Conservation (phyloP, 2,797 vertebrate genomes). For the Nyctibius grandis region DNA sequence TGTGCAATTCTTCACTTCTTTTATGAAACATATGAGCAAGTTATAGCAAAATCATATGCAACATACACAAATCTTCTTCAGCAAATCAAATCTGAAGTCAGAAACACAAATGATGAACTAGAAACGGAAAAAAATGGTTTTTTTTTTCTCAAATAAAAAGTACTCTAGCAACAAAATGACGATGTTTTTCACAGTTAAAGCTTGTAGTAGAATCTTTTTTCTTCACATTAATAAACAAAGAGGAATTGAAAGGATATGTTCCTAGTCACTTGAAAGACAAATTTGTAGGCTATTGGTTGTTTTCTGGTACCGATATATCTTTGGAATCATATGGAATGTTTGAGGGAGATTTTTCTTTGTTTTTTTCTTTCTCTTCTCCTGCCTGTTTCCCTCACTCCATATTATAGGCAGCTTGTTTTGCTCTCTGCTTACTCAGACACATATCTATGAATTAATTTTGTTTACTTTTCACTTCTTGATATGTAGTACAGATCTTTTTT, state of each 20-base stretch:
- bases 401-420: background rate
- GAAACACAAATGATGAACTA: background rate
- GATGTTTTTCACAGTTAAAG: background rate
- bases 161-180: background rate
- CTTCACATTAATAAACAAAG: background rate
- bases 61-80: background rate
- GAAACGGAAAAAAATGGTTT: background rate
- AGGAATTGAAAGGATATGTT: background rate
- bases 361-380: background rate
- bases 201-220: background rate
- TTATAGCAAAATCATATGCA: background rate
- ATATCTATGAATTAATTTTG: background rate
- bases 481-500: background rate
- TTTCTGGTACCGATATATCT: background rate
- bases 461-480: background rate
- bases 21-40: background rate
- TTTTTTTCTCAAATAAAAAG: background rate
- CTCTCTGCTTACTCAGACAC: background rate
- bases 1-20: constrained; percentile 7
- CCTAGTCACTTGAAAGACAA: background rate
- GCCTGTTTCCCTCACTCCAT: background rate
- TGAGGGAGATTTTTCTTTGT: background rate
- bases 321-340: background rate
- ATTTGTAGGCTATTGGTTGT: background rate
- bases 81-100: background rate